Conservation (phyloP, 2,797 vertebrate genomes). For the Micromesistius poutassou region DNA sequence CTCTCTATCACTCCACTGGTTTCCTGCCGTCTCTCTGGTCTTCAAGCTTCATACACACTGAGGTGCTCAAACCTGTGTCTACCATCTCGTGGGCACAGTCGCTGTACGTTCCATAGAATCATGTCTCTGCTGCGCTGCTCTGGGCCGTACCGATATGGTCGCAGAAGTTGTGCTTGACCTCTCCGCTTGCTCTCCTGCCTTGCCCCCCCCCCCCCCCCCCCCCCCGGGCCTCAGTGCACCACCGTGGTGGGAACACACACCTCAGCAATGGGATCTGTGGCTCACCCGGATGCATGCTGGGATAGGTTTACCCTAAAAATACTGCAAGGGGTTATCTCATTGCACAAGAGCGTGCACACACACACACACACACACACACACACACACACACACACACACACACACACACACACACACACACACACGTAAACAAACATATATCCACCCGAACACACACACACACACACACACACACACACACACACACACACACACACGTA, state of each 20-base stretch:
- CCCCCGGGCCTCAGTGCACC: constrained; percentile 14
- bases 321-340: constrained; percentile 53
- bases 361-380: constrained; percentile 13
- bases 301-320: constrained; percentile 67
- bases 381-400: neutral
- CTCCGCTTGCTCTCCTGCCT: neutral
- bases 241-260: constrained; percentile 56
- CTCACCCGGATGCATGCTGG: constrained; percentile 55
- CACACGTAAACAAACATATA: no score
- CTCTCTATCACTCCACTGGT: neutral
- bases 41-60: neutral
- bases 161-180: neutral
- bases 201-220: neutral
- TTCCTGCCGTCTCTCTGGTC: neutral
- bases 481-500: no score
- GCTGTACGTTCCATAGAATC: neutral
- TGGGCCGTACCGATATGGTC: neutral
- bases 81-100: neutral
- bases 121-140: no score
- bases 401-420: no score
- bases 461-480: no score
- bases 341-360: constrained; percentile 19
- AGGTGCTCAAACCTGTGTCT: neutral
- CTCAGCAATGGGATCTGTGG: constrained; percentile 52
- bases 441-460: no score